Evolutionary conservation across 2,797 vertebrate genomes (phyloP), one percentile per base, ranked within the genome.

Genomic region (Chromis chromis): DNA sequence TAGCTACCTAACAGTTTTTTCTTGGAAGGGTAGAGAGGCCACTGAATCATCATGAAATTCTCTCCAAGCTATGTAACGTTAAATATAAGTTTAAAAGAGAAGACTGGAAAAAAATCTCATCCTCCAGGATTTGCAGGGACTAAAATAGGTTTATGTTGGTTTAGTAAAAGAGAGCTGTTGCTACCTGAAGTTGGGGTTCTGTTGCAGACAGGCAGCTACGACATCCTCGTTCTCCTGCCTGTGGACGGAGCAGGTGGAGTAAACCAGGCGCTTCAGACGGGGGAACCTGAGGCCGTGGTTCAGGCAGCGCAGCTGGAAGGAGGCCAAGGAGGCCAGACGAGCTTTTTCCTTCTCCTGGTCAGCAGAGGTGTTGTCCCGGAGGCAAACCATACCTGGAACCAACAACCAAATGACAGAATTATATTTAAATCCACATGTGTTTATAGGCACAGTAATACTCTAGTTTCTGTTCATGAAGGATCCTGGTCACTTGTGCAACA

Each of bases 241-340:
- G 91, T 96, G 95, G 53, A 97, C 27, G 0, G 98, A 99, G 88
- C 98, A 99, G 1, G 97, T 99, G 76, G 98, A 99, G 83, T 98
- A 99, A 56, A 95, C 94, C 0, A 99, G 82, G 7, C 94, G 95
- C 64, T 57, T 93, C 68, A 98, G 85, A 10, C 91, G 86, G 0
- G 97, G 97, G 81, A 99, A 99, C 24, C 70, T 78, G 67, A 99
- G 93, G 0, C 94, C 95, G 0, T 98, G 98, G 62, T 90, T 94
- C 69, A 99, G 82, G 50, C 92, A 95, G 0, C 82, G 94, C 70
- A 91, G 92, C 95, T 99, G 98, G 92, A 99, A 99, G 0, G 92
- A 88, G 0, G 97, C 94, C 86, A 99, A 85, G 0, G 96, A 95
- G 22, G 89, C 90, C 70, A 99, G 89, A 22, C 97, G 96, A 4